Evolutionary conservation across 2,888 invertebrate genomes (phyloP).

Genomic region (Diadegma fenestrale): DNA sequence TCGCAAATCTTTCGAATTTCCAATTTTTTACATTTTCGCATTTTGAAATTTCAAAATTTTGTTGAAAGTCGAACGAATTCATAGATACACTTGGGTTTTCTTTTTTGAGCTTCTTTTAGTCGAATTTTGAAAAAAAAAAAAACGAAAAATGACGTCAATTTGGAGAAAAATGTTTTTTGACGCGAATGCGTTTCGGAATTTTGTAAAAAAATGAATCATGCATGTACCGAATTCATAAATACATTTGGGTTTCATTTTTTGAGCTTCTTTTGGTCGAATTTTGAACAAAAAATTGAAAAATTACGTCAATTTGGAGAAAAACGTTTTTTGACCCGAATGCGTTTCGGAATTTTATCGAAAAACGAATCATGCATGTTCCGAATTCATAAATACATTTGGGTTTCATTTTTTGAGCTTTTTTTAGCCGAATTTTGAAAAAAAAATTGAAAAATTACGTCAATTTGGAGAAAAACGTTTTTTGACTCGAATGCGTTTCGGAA

Average conservation of each 20-base stretch:
- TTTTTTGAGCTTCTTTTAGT: background rate
- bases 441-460: conserved; percentile 4
- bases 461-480: background rate
- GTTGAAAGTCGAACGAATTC: conserved; percentile 56
- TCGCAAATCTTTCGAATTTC: background rate
- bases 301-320: background rate
- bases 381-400: background rate
- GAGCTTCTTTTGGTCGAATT: background rate
- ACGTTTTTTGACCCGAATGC: too few species aligned
- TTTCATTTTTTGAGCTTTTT: background rate
- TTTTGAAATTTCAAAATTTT: conserved; percentile 10
- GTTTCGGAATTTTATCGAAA: background rate
- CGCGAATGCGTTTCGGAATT: background rate
- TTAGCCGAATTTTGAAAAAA: background rate
- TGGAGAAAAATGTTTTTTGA: too few species aligned
- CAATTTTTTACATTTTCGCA: conserved; percentile 14
- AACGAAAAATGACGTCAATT: background rate
- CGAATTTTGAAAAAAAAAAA: background rate
- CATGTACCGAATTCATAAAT: too few species aligned
- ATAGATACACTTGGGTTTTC: conserved; percentile 78
- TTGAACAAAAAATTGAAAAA: background rate
- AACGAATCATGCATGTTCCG: background rate
- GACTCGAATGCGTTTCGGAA: conserved; percentile 74
- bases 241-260: conserved; percentile 8
- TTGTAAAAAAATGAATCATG: background rate